Conservation (phyloP, 2,888 invertebrate species). For the Ditula angustiorana region DNA sequence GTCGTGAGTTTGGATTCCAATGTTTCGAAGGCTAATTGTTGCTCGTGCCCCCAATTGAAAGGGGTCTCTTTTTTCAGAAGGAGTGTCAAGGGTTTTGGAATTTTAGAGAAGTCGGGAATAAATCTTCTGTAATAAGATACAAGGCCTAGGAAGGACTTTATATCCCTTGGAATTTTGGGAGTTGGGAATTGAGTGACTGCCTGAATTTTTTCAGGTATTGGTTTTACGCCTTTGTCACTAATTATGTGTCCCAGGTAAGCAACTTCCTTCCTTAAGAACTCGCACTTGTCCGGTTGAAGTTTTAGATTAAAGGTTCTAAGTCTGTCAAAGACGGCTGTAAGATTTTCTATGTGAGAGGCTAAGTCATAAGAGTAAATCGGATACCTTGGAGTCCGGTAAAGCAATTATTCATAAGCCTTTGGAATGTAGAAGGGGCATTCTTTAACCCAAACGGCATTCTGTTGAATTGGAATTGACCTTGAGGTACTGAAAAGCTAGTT, state of each 20-base stretch:
- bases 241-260: slow-evolving; percentile 54
- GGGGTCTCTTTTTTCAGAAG: slow-evolving; percentile 44
- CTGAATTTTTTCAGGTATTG: slow-evolving; percentile 51
- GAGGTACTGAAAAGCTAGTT: slow-evolving; percentile 42
- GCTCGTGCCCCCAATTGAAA: slow-evolving; percentile 34
- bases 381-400: slow-evolving; percentile 11
- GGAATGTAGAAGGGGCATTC: slow-evolving; percentile 50
- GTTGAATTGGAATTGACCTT: slow-evolving; percentile 44
- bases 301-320: slow-evolving; percentile 41
- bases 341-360: slow-evolving; percentile 24
- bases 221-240: slow-evolving; percentile 51
- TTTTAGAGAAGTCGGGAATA: slow-evolving; percentile 44
- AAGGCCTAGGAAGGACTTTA: slow-evolving; percentile 51
- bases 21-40: slow-evolving; percentile 41
- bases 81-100: slow-evolving; percentile 49
- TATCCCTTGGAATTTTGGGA: slow-evolving; percentile 48
- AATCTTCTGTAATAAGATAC: slow-evolving; percentile 50
- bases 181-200: slow-evolving; percentile 45
- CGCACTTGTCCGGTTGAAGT: slow-evolving; percentile 44
- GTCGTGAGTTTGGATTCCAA: slow-evolving; percentile 42
- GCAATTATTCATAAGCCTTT: slow-evolving; percentile 40
- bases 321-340: slow-evolving; percentile 44
- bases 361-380: slow-evolving; percentile 47
- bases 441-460: slow-evolving; percentile 46
- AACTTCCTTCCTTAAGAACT: slow-evolving; percentile 49